Percentiles rank a stretch among this genome's conserved stretches.
Conservation (phyloP, 2,113 vertebrate genomes). For the Marmota monax region DNA sequence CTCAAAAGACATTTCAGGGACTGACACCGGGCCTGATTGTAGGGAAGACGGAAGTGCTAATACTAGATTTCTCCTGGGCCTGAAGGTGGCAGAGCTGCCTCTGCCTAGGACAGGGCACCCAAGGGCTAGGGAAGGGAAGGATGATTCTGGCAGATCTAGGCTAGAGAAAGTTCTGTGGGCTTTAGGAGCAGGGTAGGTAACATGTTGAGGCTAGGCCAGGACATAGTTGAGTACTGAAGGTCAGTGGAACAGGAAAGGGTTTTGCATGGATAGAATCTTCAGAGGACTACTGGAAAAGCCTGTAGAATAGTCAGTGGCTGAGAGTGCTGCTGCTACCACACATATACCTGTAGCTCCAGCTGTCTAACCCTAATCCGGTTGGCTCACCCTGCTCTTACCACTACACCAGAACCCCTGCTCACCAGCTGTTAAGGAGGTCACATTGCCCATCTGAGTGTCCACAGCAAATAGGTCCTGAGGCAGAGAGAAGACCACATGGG, state of each 20-base stretch:
- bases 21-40: neutral
- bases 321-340: neutral
- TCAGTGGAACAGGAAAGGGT: neutral
- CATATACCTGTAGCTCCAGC: neutral
- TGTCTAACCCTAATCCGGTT: neutral
- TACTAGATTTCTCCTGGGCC: neutral
- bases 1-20: neutral
- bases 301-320: neutral
- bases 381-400: neutral
- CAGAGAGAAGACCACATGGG: neutral
- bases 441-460: slow-evolving; percentile 69
- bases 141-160: neutral
- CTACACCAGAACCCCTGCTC: slow-evolving; percentile 25
- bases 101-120: neutral
- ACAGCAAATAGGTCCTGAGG: slow-evolving; percentile 88
- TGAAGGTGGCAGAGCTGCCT: neutral
- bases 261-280: neutral
- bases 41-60: neutral
- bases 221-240: neutral
- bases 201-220: neutral
- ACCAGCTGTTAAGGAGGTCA: slow-evolving; percentile 87
- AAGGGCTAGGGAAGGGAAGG: neutral
- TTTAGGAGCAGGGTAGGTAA: neutral
- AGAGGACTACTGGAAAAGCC: neutral
- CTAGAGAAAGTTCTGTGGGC: neutral